Conservation (phyloP, 2,113 vertebrate genomes). For the Vicugna pacos region DNA sequence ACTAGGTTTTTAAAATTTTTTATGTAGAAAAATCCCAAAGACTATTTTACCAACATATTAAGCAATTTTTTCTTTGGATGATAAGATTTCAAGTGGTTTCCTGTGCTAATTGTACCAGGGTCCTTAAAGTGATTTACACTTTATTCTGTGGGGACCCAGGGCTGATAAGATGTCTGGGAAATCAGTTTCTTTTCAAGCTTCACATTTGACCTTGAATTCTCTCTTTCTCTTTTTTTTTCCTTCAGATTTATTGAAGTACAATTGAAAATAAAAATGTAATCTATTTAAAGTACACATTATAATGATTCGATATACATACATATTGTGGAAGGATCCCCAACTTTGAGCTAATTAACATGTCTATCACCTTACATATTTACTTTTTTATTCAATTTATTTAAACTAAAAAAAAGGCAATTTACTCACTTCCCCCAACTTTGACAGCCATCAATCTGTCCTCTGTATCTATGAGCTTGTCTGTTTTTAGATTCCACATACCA, state of each 20-base stretch:
- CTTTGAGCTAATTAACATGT: not conserved
- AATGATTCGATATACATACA: not conserved
- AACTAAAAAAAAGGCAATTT: not conserved
- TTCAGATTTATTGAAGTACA: not conserved
- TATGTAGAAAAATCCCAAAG: not conserved
- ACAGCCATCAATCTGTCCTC: not conserved
- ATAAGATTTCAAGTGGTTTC: slow-evolving; percentile 20
- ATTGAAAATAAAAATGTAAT: not conserved
- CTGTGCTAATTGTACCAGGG: not conserved
- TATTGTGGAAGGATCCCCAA: not conserved
- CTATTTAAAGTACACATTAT: not conserved
- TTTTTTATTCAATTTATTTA: not conserved
- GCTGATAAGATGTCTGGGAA: not conserved
- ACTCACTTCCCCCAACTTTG: not conserved
- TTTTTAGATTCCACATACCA: not conserved
- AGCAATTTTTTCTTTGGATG: not conserved
- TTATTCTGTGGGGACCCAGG: not conserved
- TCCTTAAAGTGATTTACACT: not conserved
- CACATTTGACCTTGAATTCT: not conserved
- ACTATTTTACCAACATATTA: not conserved
- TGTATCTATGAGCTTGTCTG: not conserved
- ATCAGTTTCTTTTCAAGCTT: not conserved
- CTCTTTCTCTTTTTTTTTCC: not conserved
- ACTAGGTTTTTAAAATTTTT: not conserved
- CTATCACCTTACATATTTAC: not conserved